These are phyloP conservation scores for Enoplolaimus lenunculus DNA, from an alignment of 2,888 invertebrate species.

Conservation along the genomic window DNA sequence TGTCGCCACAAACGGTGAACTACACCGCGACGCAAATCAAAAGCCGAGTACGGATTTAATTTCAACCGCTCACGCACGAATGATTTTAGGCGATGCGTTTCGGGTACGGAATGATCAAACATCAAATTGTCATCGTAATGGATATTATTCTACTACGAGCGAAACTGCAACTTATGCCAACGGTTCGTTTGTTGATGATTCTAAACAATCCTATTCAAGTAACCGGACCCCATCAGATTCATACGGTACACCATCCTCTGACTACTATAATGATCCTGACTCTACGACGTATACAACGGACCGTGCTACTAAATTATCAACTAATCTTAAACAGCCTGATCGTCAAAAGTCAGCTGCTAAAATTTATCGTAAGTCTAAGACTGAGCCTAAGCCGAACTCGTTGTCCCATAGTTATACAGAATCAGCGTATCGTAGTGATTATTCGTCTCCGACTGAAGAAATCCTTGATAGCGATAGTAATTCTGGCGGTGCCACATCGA, in stretches of 20 bases:
- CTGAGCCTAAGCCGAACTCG: neutral
- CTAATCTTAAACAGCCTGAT: neutral
- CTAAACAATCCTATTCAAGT: neutral
- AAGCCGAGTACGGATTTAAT: no score
- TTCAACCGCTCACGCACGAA: slow-evolving; percentile 3
- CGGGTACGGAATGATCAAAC: no score
- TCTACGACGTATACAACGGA: neutral
- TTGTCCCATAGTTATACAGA: slow-evolving; percentile 22
- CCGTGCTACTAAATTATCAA: neutral
- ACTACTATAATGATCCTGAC: neutral
- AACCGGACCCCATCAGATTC: neutral
- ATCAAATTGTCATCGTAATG: no score
- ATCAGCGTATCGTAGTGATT: slow-evolving; percentile 20
- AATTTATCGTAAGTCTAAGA: neutral
- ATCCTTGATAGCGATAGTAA: neutral
- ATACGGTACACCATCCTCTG: neutral
- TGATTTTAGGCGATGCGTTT: slow-evolving; percentile 17
- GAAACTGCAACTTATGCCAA: neutral
- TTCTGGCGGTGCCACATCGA: neutral
- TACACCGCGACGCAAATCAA: no score
- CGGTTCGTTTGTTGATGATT: neutral
- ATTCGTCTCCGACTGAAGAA: neutral
- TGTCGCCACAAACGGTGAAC: no score
- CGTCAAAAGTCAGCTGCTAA: neutral
- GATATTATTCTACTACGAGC: neutral